These are phyloP conservation scores for Sebastes goodei DNA, from an alignment of 2,797 vertebrate genomes.

Conservation along the genomic window DNA sequence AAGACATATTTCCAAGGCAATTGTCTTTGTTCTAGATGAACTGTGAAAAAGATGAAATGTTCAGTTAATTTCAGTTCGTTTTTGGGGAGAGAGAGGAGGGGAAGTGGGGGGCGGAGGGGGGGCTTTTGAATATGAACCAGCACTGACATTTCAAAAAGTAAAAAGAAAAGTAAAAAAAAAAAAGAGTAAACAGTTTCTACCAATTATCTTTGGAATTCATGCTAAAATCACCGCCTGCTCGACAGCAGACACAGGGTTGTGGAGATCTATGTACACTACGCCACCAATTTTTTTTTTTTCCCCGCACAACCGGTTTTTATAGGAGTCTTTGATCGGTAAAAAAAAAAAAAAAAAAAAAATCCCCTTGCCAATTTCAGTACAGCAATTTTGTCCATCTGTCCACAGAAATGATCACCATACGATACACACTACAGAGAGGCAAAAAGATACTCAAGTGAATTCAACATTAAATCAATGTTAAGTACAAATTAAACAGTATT, in stretches of 20 bases:
- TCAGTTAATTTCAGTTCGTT: constrained; percentile 76
- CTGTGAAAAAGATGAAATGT: constrained; percentile 78
- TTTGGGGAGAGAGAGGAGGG: not conserved
- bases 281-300: constrained; percentile 71
- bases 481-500: constrained; percentile 80
- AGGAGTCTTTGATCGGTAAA: constrained; percentile 67
- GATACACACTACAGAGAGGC: constrained; percentile 83
- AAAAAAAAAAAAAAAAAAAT: constrained; percentile 49
- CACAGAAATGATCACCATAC: constrained; percentile 82
- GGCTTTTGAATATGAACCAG: constrained; percentile 75
- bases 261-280: constrained; percentile 85
- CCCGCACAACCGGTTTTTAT: constrained; percentile 76
- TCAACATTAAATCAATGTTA: constrained; percentile 81
- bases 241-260: constrained; percentile 73
- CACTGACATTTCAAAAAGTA: constrained; percentile 78
- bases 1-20: constrained; percentile 88
- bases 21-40: constrained; percentile 83
- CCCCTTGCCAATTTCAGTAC: constrained; percentile 71
- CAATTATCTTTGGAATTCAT: constrained; percentile 89
- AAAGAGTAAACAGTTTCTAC: constrained; percentile 85
- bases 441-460: constrained; percentile 84
- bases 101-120: constrained; percentile 12
- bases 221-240: constrained; percentile 80
- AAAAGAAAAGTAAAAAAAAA: constrained; percentile 51
- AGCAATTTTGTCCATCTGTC: constrained; percentile 78